These are phyloP conservation scores for Gobiocypris rarus DNA, from an alignment of 2,113 vertebrate species.

Conservation along the genomic window DNA sequence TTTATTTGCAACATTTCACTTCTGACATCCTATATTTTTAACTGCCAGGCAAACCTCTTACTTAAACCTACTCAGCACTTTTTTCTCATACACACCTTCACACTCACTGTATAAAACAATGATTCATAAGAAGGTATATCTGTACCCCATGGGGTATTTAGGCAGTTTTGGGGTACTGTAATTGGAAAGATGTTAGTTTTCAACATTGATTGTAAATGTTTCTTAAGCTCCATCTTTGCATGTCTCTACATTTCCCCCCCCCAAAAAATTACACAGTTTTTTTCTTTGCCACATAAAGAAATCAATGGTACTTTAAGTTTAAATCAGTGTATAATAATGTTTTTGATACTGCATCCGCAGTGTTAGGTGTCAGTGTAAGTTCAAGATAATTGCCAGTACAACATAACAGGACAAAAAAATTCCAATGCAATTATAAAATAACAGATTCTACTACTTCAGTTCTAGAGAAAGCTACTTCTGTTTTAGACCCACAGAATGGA, in stretches of 20 bases:
- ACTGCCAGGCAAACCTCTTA: conserved; percentile 32
- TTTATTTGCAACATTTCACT: conserved; percentile 63
- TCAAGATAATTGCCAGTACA: not conserved
- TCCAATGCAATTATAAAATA: not conserved
- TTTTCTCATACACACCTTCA: conserved; percentile 34
- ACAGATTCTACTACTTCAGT: not conserved
- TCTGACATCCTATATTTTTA: conserved; percentile 55
- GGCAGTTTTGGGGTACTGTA: not conserved
- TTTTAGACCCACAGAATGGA: not conserved
- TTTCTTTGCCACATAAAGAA: not conserved
- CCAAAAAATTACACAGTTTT: too few species aligned
- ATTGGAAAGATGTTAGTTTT: too few species aligned
- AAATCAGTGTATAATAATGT: not conserved
- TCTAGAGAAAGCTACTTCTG: not conserved
- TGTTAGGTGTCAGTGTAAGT: not conserved
- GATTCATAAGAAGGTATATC: not conserved
- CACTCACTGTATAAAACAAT: not conserved
- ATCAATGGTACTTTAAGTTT: not conserved
- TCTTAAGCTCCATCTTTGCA: not conserved
- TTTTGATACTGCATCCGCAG: not conserved
- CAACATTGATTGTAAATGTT: too few species aligned
- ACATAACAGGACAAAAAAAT: not conserved
- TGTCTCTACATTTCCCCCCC: too few species aligned
- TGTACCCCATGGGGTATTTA: not conserved
- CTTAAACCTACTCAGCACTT: conserved; percentile 30